Conservation (phyloP, 2,888 invertebrate genomes). For the Pandemis corylana region DNA sequence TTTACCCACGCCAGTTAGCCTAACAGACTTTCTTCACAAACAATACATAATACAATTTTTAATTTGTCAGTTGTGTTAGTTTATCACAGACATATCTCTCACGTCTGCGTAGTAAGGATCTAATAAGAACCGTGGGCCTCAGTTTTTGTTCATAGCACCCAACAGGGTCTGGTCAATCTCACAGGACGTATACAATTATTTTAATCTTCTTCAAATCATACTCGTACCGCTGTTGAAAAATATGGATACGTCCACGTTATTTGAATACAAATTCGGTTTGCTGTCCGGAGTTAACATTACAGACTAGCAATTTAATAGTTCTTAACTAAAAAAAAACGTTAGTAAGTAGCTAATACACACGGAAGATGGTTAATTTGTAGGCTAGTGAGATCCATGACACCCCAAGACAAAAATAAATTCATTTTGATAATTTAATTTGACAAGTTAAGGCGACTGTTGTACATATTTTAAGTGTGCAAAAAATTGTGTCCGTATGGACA, state of each 20-base stretch:
- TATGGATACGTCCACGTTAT: conserved; percentile 55
- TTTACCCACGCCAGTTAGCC: background rate
- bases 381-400: no score
- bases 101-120: conserved; percentile 60
- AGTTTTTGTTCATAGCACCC: conserved; percentile 71
- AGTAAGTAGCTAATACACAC: no score
- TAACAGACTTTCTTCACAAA: background rate
- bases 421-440: no score
- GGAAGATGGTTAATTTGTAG: no score
- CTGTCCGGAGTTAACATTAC: background rate
- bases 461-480: no score
- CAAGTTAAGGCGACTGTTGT: no score
- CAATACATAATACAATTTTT: conserved; percentile 26
- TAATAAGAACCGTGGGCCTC: conserved; percentile 60
- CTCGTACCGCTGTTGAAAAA: conserved; percentile 52
- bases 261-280: background rate
- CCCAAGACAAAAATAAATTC: no score
- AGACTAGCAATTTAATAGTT: background rate
- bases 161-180: conserved; percentile 70
- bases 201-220: conserved; percentile 83
- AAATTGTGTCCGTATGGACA: no score
- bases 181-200: conserved; percentile 81
- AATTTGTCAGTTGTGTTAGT: conserved; percentile 42
- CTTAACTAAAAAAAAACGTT: no score
- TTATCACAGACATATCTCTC: conserved; percentile 57